These are phyloP conservation scores for Pogonus chalceus DNA, from an alignment of 1,140 invertebrate genomes.

Conservation along the genomic window DNA sequence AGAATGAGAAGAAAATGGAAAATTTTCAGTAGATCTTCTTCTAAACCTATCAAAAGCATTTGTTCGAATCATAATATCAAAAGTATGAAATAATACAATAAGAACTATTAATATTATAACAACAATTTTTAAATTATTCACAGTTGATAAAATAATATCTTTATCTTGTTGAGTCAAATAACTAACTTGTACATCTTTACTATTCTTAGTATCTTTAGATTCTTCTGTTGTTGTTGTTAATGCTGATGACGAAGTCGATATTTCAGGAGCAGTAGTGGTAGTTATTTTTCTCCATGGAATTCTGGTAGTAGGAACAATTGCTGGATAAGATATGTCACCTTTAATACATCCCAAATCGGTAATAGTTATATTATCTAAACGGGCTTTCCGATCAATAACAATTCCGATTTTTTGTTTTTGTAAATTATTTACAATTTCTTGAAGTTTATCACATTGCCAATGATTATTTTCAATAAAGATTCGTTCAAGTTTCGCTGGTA, in stretches of 20 bases:
- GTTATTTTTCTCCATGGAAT: too few species aligned
- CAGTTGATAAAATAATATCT: background rate
- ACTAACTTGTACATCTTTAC: too few species aligned
- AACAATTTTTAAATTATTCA: background rate
- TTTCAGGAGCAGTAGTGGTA: too few species aligned
- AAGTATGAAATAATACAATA: background rate
- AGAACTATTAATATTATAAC: background rate
- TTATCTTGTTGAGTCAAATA: background rate
- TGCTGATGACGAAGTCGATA: background rate
- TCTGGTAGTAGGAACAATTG: background rate
- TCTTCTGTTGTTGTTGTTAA: background rate
- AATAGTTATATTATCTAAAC: background rate
- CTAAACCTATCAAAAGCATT: background rate
- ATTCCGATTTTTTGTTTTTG: background rate
- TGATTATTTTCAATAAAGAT: background rate
- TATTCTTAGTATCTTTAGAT: too few species aligned
- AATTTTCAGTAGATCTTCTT: too few species aligned
- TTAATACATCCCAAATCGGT: background rate
- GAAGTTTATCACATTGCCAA: background rate
- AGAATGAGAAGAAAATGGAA: too few species aligned
- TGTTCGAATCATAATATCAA: background rate
- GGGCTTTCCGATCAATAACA: background rate
- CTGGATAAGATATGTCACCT: background rate
- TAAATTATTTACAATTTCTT: background rate
- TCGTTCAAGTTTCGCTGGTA: background rate